phyloP scores from a whole-genome alignment of 2,888 invertebrate genomes.

The Tortrix viridana region DNA sequence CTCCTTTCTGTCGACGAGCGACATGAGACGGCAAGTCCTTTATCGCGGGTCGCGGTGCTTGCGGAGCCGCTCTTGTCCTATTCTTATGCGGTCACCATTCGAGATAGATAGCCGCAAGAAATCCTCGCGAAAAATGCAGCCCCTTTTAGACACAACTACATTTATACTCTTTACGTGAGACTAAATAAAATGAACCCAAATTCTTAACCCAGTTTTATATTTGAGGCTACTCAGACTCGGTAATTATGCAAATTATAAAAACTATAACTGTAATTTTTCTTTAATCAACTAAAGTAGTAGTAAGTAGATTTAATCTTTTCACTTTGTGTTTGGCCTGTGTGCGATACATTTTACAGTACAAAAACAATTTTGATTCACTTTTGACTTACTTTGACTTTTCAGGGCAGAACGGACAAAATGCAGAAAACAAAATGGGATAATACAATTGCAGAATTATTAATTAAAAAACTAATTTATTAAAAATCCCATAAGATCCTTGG shows the following conservation, averaged over 20 bases:
- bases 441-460: no score
- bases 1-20: slow-evolving; percentile 26
- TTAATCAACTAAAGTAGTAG: no score
- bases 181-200: slow-evolving; percentile 29
- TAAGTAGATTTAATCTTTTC: no score
- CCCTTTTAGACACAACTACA: slow-evolving; percentile 14
- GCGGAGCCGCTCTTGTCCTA: slow-evolving; percentile 56
- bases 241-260: slow-evolving; percentile 18
- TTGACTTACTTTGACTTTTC: no score
- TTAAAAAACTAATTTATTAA: no score
- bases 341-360: no score
- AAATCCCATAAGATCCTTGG: no score
- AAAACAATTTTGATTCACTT: no score
- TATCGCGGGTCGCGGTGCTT: slow-evolving; percentile 62
- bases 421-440: no score
- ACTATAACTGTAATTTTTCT: no score
- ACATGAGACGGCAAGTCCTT: slow-evolving; percentile 68
- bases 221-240: slow-evolving; percentile 15
- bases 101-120: slow-evolving; percentile 48
- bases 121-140: slow-evolving; percentile 18
- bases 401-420: no score
- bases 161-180: slow-evolving; percentile 20
- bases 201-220: slow-evolving; percentile 12
- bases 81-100: slow-evolving; percentile 50
- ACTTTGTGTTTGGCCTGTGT: no score